These are phyloP conservation scores for Marronus borbonicus DNA, from an alignment of 2,888 invertebrate species.

Conservation along the genomic window DNA sequence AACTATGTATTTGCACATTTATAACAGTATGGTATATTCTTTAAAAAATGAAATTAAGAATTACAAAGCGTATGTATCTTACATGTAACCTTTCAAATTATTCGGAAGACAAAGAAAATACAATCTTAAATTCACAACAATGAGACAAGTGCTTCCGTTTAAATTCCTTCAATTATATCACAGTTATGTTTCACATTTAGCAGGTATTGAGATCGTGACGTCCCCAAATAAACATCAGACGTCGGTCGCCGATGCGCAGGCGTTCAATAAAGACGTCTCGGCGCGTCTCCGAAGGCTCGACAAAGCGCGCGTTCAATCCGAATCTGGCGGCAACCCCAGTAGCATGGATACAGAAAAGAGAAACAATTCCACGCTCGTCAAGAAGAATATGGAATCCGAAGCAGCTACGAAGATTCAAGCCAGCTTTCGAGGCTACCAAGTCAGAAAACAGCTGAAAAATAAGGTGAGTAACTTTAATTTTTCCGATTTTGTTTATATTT, in stretches of 20 bases:
- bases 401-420: constrained; percentile 82
- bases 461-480: constrained; percentile 62
- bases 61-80: too few relatives aligned
- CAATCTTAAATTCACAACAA: not conserved
- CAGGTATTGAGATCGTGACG: constrained; percentile 69
- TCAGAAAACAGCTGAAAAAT: constrained; percentile 69
- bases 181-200: constrained; percentile 58
- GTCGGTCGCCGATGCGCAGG: constrained; percentile 61
- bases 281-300: constrained; percentile 49
- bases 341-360: constrained; percentile 61
- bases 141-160: constrained; percentile 18
- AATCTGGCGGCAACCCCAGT: constrained; percentile 37
- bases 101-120: too few relatives aligned
- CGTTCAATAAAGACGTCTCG: constrained; percentile 64
- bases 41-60: too few relatives aligned
- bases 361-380: constrained; percentile 60
- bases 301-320: constrained; percentile 50
- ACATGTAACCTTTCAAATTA: too few relatives aligned
- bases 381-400: constrained; percentile 64
- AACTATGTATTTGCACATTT: too few relatives aligned
- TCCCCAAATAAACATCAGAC: constrained; percentile 55
- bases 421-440: constrained; percentile 79
- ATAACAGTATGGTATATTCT: too few relatives aligned
- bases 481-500: not conserved
- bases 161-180: constrained; percentile 42